These are phyloP conservation scores for Lagorchestes hirsutus DNA, from an alignment of 2,797 vertebrate genomes.

Conservation along the genomic window DNA sequence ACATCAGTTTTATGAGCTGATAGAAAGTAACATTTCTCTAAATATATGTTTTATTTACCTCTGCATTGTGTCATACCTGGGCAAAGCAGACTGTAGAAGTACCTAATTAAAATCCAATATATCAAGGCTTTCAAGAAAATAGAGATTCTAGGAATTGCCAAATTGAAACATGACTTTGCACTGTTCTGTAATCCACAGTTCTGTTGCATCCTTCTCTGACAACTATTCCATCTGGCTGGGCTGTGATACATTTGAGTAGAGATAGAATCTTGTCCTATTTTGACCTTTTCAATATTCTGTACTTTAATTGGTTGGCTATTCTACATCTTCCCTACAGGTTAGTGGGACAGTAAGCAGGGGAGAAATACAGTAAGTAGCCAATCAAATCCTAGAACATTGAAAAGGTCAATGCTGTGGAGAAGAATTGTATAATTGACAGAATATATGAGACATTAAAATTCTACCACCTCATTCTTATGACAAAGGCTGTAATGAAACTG, in stretches of 20 bases:
- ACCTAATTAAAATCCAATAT: conserved; percentile 15
- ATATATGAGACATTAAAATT: conserved; percentile 61
- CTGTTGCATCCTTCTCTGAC: conserved; percentile 46
- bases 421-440: conserved; percentile 50
- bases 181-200: neutral
- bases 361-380: conserved; percentile 32
- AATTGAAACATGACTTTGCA: neutral
- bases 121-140: neutral
- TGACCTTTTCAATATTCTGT: conserved; percentile 74
- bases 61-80: neutral
- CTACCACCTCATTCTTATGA: conserved; percentile 28
- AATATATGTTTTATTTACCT: neutral
- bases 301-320: conserved; percentile 66
- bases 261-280: conserved; percentile 52
- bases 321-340: conserved; percentile 53
- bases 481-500: conserved; percentile 64
- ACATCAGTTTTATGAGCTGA: conserved; percentile 7
- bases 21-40: neutral
- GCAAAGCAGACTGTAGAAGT: neutral
- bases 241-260: conserved; percentile 4
- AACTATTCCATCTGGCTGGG: conserved; percentile 23
- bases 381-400: conserved; percentile 51
- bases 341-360: conserved; percentile 51
- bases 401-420: conserved; percentile 73
- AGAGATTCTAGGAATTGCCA: neutral